Percentiles rank a stretch among this genome's conserved stretches.
These are phyloP conservation scores for Artemisiospiza belli DNA, from an alignment of 2,113 vertebrate genomes.

Conservation along the genomic window DNA sequence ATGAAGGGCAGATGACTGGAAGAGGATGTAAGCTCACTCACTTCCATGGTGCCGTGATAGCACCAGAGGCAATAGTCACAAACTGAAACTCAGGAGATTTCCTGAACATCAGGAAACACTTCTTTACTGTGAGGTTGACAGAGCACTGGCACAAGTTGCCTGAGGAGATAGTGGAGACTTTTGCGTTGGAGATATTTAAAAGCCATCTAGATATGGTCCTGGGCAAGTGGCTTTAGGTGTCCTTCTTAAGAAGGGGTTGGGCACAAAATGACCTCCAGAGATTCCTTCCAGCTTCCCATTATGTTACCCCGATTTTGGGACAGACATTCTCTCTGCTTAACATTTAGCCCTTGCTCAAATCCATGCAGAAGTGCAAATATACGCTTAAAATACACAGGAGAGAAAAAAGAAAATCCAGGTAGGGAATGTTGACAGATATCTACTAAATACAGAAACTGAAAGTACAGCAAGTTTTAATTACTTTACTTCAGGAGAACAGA, in stretches of 20 bases:
- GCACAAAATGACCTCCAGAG: neutral
- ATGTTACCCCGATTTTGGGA: neutral
- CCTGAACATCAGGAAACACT: neutral
- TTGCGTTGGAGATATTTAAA: neutral
- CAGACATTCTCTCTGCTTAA: neutral
- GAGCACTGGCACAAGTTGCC: neutral
- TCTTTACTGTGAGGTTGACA: neutral
- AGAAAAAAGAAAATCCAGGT: neutral
- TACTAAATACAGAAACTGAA: neutral
- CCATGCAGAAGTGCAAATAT: neutral
- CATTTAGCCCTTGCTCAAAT: neutral
- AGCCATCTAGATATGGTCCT: neutral
- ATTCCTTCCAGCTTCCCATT: neutral
- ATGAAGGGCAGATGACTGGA: neutral
- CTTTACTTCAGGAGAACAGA: neutral
- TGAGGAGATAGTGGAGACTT: neutral
- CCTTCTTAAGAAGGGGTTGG: neutral
- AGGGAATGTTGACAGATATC: neutral
- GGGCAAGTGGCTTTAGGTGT: neutral
- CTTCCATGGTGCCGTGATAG: neutral
- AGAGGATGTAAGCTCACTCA: neutral
- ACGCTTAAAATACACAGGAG: neutral
- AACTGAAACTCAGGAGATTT: neutral
- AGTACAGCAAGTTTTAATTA: neutral
- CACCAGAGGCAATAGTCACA: neutral